Evolutionary conservation across 2,888 invertebrate genomes (phyloP).

Genomic region (Spodoptera littoralis): DNA sequence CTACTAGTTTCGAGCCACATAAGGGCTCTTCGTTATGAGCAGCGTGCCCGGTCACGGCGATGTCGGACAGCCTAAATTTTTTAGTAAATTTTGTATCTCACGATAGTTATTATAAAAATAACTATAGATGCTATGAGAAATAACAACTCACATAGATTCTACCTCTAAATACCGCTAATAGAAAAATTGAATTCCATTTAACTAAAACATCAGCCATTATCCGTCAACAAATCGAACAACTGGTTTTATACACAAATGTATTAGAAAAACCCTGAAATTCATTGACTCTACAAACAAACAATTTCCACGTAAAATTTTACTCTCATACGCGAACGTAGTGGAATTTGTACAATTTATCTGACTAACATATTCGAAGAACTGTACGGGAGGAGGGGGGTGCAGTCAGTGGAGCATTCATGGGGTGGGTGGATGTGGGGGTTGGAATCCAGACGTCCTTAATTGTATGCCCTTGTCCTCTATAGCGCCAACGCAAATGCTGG

Average conservation of each 20-base stretch:
- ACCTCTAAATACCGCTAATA: no score
- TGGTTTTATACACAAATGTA: background rate
- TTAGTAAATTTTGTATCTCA: no score
- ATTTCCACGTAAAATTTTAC: slow-evolving; percentile 9
- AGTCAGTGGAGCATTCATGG: slow-evolving; percentile 24
- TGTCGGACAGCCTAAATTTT: no score
- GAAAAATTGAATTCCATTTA: no score
- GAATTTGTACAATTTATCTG: slow-evolving; percentile 18
- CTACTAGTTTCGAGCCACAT: no score
- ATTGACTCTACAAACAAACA: slow-evolving; percentile 20
- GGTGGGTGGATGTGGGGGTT: slow-evolving; percentile 1
- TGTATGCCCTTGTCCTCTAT: slow-evolving; percentile 39
- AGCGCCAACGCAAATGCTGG: slow-evolving; percentile 19
- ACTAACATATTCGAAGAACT: slow-evolving; percentile 33
- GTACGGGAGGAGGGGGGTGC: slow-evolving; percentile 9
- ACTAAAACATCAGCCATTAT: no score
- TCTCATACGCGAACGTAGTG: slow-evolving; percentile 18
- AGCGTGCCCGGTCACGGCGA: no score
- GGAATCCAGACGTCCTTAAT: slow-evolving; percentile 43
- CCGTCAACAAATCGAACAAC: no score
- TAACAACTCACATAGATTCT: no score
- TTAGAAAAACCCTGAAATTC: slow-evolving; percentile 6
- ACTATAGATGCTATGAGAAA: no score
- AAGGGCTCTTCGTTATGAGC: no score
- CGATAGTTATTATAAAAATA: no score